These are phyloP conservation scores for Aurelia aurita complex sp. Pacific DNA, from an alignment of 30 jellyfish, hydroid and myxozoan genomes.

Conservation along the genomic window DNA sequence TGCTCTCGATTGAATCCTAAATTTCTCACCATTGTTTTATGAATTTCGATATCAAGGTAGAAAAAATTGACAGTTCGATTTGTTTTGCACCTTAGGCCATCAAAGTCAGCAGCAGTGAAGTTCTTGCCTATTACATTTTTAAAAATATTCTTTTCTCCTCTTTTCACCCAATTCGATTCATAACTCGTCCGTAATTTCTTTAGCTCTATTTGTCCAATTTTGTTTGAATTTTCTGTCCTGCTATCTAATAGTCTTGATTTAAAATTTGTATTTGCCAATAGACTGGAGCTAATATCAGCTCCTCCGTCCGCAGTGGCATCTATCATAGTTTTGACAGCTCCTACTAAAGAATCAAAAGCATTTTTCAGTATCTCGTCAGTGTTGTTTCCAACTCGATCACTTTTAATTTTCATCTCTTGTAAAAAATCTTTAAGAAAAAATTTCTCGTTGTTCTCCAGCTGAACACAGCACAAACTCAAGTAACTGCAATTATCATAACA, in stretches of 20 bases:
- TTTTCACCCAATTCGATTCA: background rate
- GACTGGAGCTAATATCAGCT: background rate
- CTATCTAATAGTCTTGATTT: background rate
- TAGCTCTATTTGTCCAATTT: background rate
- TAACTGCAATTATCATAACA: background rate
- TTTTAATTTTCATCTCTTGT: background rate
- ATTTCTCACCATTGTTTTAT: conserved; percentile 43
- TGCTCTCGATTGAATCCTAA: conserved; percentile 29
- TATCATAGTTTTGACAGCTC: background rate
- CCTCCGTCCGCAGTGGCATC: background rate
- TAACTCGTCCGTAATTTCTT: background rate
- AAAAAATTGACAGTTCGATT: conserved; percentile 73
- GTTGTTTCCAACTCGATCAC: background rate
- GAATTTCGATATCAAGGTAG: conserved; percentile 57
- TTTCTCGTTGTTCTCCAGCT: background rate
- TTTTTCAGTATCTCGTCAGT: background rate
- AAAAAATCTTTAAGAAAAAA: background rate
- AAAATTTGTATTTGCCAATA: background rate
- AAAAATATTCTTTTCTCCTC: background rate
- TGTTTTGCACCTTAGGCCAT: conserved; percentile 86
- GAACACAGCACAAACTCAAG: conserved; percentile 23
- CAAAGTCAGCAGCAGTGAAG: conserved; percentile 36
- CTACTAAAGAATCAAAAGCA: background rate
- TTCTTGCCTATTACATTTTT: background rate
- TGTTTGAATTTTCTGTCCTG: background rate